Base-by-base conservation (phyloP, 1,140 invertebrate genomes). In the Drosophila elegans region DNA sequence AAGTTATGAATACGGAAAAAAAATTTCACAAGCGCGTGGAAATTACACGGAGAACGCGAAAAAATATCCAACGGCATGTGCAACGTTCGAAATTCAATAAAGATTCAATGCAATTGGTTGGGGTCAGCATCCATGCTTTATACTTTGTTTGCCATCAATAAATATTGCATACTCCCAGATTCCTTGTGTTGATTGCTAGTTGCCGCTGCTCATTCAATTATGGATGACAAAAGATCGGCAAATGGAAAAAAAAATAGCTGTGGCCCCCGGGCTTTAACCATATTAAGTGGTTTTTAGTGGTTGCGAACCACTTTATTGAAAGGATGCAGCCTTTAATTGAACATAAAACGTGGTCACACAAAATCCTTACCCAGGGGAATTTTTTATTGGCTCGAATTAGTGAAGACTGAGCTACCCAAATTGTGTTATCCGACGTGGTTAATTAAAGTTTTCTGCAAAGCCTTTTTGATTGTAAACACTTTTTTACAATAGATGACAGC, bases 201-300 rank as follows among this genome's bases (percentile, higher is more conserved):
- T 36, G 32, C 29, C 32, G 29, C 29, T 21, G n/a, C 4, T 67
- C 25, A 68, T 66, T 68, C 46, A 63, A 68, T 68, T 68, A 66
- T n/a, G 11, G 11, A 9, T 21, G 13, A 66, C 64, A 66, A 66
- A 45, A 46, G 64, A 27, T 16, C 13, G 25, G 21, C 49, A 62
- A 53, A 25, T 21, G 16, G 59, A 38, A 42, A 13, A 25, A 32
- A 10, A 61, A 52, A 61, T 60, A 38, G 45, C 34, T 29, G 3
- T 4, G n/a, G 29, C 7, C n/a, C 1, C n/a, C 3, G 3, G 48
- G 29, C 7, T 2, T 41, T 48, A 41, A 51, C 29, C 38, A 29
- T 52, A 53, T 66, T 52, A 68, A 45, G 38, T 64, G 45, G 2
- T 21, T 62, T 56, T 62, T 41, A 41, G 59, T 29, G 38, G 54